Base-by-base conservation (phyloP, 2,888 invertebrate species). In the Hyposoter didymator region DNA sequence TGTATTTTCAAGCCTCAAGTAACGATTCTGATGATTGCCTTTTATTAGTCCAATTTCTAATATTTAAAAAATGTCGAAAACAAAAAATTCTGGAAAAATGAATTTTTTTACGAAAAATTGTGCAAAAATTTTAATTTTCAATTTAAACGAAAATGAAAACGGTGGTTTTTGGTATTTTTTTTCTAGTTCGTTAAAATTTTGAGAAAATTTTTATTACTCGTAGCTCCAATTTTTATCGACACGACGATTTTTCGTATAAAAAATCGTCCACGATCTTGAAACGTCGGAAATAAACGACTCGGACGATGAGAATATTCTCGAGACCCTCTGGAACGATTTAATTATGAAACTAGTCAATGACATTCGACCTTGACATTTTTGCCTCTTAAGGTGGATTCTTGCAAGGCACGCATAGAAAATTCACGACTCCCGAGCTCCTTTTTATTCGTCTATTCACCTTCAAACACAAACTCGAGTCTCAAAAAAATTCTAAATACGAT, bases 341-440 rank as follows among this genome's bases (percentile, higher is more conserved):
- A 52, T 52, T 52, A 52, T 52, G 19, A 19, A 52, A 52, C 52
- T 52, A 52, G 52, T 52, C 52, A 52, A 52, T 19, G 52, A 52
- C 19, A 52, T 52, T 52, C 19, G 52, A 52, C 52, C 52, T 52
- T 52, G 52, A 52, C 52, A 52, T 52, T 52, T 52, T 52, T 19
- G 0, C 52, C 52, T 19, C 52, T 7, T 10, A 2, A 52, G 52
- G 10, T 52, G 52, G 52, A 10, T 8, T 19, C 8, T 52, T 10
- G 19, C 19, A 0, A 19, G 19, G 19, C 10, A n/a, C n/a, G 19
- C 19, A 52, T 52, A 64, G 0, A 64, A 64, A 64, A 64, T 32
- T 64, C n/a, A 35, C 39, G 17, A n/a, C 35, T n/a, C 12, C 39
- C 12, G 52, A 52, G 52, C 52, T 52, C 19, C 19, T 19, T 19